A percentile compares a stretch with the other conserved stretches of the same genome.
These are phyloP conservation scores for Manis crassicaudata DNA, from an alignment of 2,797 vertebrate species.

Conservation along the genomic window DNA sequence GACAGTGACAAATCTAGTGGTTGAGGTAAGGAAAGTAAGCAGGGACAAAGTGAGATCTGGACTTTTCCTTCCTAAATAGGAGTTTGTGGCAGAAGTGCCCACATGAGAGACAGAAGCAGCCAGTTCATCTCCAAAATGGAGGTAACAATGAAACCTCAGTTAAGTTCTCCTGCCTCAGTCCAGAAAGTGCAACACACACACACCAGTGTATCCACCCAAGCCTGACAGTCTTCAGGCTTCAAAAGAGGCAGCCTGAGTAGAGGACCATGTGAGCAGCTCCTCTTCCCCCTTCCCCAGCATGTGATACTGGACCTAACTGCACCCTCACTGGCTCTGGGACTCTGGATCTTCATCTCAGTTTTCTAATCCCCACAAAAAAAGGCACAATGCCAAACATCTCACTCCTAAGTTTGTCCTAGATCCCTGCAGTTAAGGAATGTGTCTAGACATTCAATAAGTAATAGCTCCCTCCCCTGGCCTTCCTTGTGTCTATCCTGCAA, in stretches of 20 bases:
- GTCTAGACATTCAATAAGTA: background rate
- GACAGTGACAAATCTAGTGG: background rate
- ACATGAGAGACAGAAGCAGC: background rate
- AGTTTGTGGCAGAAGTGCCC: background rate
- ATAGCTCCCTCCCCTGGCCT: background rate
- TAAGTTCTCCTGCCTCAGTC: background rate
- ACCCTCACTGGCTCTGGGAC: background rate
- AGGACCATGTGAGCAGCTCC: background rate
- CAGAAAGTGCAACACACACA: background rate
- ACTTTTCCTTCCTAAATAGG: background rate
- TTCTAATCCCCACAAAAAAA: background rate
- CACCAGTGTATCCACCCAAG: background rate
- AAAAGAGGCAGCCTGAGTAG: background rate
- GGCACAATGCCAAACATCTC: background rate
- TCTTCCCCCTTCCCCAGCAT: background rate
- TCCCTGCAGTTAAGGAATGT: background rate
- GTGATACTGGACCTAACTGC: background rate
- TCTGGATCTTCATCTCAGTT: background rate
- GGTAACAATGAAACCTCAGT: background rate
- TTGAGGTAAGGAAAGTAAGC: background rate
- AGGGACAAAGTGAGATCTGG: background rate
- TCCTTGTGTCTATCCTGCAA: constrained; percentile 4
- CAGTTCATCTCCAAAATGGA: background rate
- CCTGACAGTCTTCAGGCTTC: background rate
- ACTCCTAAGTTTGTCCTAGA: background rate